Evolutionary conservation across 1,140 invertebrate genomes (phyloP).

Genomic region (Drosophila bifasciata): DNA sequence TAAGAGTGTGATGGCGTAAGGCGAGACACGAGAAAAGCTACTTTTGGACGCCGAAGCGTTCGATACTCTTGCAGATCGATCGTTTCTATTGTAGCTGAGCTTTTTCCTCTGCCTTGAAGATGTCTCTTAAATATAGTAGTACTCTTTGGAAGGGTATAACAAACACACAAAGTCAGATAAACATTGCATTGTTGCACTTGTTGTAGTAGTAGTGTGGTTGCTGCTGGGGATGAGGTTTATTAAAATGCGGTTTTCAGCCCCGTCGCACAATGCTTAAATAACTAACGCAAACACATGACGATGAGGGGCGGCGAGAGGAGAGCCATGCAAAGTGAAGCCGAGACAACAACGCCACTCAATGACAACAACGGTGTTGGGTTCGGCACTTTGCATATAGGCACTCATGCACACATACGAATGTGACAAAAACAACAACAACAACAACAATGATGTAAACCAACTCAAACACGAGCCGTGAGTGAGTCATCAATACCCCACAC

Average conservation of each 20-base stretch:
- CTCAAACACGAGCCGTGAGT: slow-evolving; percentile 40
- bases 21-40: neutral
- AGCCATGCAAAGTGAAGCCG: slow-evolving; percentile 1
- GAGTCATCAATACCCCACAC: slow-evolving; percentile 27
- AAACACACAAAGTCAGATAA: slow-evolving; percentile 27
- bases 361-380: slow-evolving; percentile 71
- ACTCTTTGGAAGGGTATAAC: neutral
- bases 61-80: too few species aligned
- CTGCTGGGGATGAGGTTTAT: slow-evolving; percentile 43
- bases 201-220: slow-evolving; percentile 9
- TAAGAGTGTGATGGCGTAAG: slow-evolving; percentile 40
- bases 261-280: slow-evolving; percentile 74
- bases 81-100: too few species aligned
- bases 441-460: slow-evolving; percentile 68
- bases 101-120: too few species aligned
- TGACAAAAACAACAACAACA: slow-evolving; percentile 14
- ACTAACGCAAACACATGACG: slow-evolving; percentile 69
- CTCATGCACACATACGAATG: slow-evolving; percentile 5
- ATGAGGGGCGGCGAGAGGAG: slow-evolving; percentile 34
- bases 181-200: slow-evolving; percentile 54
- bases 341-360: slow-evolving; percentile 28
- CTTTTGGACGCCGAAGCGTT: too few species aligned
- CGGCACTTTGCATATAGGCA: slow-evolving; percentile 32
- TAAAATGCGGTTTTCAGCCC: slow-evolving; percentile 68
- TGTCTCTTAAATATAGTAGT: too few species aligned